These are phyloP conservation scores for Phainopepla nitens DNA, from an alignment of 2,113 vertebrate genomes.

Conservation along the genomic window DNA sequence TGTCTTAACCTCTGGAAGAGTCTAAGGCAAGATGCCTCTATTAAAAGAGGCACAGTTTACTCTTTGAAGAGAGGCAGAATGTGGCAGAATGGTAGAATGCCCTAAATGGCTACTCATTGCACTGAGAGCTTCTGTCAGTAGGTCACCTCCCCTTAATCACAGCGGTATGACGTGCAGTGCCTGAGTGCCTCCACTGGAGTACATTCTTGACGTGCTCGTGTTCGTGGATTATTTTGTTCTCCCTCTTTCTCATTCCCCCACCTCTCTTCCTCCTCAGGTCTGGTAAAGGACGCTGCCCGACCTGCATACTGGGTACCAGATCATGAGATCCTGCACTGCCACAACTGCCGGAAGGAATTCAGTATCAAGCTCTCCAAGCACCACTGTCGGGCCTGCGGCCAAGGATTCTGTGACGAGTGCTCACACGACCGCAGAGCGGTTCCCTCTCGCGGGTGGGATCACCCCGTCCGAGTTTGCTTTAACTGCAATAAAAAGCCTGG, in stretches of 20 bases:
- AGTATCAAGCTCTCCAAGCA: slow-evolving; percentile 92
- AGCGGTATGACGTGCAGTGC: neutral
- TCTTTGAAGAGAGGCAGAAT: neutral
- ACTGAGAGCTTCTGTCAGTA: neutral
- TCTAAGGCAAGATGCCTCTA: neutral
- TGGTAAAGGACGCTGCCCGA: slow-evolving; percentile 93
- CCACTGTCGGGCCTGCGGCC: slow-evolving; percentile 95
- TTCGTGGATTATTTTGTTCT: neutral
- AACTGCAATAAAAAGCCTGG: slow-evolving; percentile 92
- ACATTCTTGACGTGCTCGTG: neutral
- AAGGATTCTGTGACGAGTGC: slow-evolving; percentile 94
- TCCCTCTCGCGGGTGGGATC: slow-evolving; percentile 96
- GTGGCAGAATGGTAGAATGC: neutral
- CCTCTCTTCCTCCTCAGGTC: slow-evolving; percentile 70
- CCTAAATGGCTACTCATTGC: neutral
- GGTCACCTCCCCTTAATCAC: neutral
- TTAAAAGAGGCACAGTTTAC: neutral
- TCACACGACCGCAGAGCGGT: slow-evolving; percentile 88
- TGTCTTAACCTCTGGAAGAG: neutral
- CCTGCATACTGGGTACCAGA: slow-evolving; percentile 98
- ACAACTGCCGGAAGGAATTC: slow-evolving; percentile 90
- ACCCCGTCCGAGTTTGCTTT: slow-evolving; percentile 93
- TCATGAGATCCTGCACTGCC: slow-evolving; percentile 91
- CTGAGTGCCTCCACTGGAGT: neutral
- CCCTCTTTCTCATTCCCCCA: neutral